Conservation (phyloP, 2,797 vertebrate species). For the Hippocampus kuda region DNA sequence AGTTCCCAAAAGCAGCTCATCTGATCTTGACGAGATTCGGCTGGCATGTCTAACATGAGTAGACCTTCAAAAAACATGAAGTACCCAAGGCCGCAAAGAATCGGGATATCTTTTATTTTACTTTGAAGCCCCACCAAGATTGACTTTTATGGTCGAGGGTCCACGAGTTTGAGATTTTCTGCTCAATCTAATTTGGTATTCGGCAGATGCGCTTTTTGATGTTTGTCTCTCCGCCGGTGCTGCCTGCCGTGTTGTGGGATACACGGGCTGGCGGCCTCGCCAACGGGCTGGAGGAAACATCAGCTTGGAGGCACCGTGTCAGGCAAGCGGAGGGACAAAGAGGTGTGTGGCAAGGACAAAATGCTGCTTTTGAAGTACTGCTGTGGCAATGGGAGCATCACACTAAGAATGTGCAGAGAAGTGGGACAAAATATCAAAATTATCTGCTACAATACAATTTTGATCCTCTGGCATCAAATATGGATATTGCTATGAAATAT, state of each 20-base stretch:
- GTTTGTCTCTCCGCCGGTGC: neutral
- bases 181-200: neutral
- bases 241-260: neutral
- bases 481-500: constrained; percentile 3
- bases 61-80: neutral
- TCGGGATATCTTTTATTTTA: neutral
- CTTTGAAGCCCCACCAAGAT: neutral
- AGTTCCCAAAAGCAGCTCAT: no score
- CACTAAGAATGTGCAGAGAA: neutral
- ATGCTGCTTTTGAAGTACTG: neutral
- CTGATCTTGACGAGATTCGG: neutral
- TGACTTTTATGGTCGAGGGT: neutral
- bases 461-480: neutral
- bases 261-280: constrained; percentile 33
- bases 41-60: neutral
- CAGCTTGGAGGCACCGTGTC: constrained; percentile 32
- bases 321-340: neutral
- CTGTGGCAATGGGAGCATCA: neutral
- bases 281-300: constrained; percentile 41
- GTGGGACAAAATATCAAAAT: neutral
- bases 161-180: neutral
- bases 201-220: neutral
- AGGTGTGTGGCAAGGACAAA: neutral
- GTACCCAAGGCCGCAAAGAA: neutral
- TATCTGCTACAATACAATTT: neutral